These are phyloP conservation scores for Litoditis marina DNA, from an alignment of 2,888 invertebrate species.

Conservation along the genomic window DNA sequence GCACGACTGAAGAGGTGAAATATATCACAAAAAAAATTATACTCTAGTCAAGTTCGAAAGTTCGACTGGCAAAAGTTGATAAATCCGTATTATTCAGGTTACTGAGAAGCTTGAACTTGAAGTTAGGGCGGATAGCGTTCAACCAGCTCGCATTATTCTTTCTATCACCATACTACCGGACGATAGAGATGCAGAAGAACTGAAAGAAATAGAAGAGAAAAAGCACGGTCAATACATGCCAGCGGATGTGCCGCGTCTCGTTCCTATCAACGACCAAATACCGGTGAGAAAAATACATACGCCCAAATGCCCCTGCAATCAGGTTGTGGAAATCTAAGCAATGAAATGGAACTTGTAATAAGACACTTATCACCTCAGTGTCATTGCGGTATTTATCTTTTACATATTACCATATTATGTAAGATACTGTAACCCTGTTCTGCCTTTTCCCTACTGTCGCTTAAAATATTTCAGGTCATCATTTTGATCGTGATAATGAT, in stretches of 20 bases:
- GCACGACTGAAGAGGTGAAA: constrained; percentile 17
- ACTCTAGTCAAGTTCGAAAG: neutral
- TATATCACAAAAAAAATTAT: neutral
- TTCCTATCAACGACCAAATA: constrained; percentile 25
- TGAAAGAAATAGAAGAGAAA: neutral
- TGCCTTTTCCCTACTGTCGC: no score
- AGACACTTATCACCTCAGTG: no score
- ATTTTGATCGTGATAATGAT: constrained; percentile 13
- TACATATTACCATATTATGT: no score
- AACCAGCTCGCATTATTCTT: constrained; percentile 54
- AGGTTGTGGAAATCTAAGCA: no score
- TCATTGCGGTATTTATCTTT: no score
- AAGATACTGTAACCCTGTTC: no score
- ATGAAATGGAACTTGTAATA: no score
- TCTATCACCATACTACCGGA: constrained; percentile 43
- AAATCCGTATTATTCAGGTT: constrained; percentile 17
- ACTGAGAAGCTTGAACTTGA: constrained; percentile 51
- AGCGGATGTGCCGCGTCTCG: constrained; percentile 9
- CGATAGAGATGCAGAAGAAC: constrained; percentile 17
- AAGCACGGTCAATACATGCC: neutral
- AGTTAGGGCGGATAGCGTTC: constrained; percentile 53
- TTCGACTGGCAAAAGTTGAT: neutral
- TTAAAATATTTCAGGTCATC: neutral
- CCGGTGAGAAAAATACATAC: constrained; percentile 15
- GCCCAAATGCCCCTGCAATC: no score